Percentiles rank a stretch among this genome's conserved stretches.
Conservation (phyloP, 1,140 invertebrate species). For the Trachymyrmex septentrionalis region DNA sequence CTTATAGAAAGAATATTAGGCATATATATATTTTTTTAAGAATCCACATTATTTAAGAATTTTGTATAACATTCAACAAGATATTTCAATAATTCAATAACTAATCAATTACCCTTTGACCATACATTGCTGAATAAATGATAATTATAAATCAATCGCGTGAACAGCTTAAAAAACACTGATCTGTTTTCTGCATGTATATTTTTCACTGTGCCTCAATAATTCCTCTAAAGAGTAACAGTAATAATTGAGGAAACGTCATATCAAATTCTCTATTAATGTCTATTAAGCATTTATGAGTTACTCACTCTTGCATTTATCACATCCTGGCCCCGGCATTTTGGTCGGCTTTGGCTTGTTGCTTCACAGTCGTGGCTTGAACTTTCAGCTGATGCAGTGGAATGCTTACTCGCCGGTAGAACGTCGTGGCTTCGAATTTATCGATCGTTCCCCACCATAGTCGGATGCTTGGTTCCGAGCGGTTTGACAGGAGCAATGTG, state of each 20-base stretch:
- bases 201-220: background rate
- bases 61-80: background rate
- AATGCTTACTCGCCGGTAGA: conserved; percentile 72
- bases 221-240: background rate
- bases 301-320: conserved; percentile 83
- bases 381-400: conserved; percentile 32
- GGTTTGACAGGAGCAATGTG: conserved; percentile 63
- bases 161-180: background rate
- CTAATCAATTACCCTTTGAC: conserved; percentile 9
- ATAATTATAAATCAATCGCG: conserved; percentile 29
- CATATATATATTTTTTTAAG: too few species aligned
- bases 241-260: conserved; percentile 34
- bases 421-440: conserved; percentile 80
- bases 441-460: conserved; percentile 81
- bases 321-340: conserved; percentile 82
- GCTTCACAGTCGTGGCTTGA: conserved; percentile 18
- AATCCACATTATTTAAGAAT: conserved; percentile 1
- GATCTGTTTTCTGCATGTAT: background rate
- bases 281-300: conserved; percentile 11
- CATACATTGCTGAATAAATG: background rate
- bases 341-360: conserved; percentile 63
- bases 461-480: conserved; percentile 62
- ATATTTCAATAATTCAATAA: background rate
- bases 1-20: too few species aligned
- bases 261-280: conserved; percentile 23